A percentile compares a stretch with the other conserved stretches of the same genome.
These are phyloP conservation scores for Zaprionus nigranus DNA, from an alignment of 1,140 invertebrate genomes.

Conservation along the genomic window DNA sequence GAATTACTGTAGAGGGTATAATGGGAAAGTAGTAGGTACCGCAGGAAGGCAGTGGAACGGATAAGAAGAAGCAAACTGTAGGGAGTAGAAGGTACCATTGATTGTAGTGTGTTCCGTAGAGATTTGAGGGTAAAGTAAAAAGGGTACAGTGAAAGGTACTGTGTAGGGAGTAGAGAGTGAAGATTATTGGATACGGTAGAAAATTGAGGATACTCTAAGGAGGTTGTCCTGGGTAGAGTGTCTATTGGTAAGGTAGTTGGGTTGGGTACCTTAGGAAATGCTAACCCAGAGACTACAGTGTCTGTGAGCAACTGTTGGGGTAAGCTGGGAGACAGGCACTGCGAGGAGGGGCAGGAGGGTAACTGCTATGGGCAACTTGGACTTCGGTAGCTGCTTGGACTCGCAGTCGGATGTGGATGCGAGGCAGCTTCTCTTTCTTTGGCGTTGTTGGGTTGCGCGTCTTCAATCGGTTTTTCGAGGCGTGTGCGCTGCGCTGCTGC, in stretches of 20 bases:
- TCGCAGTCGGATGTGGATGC: background rate
- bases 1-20: too few relatives aligned
- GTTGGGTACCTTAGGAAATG: background rate
- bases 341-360: background rate
- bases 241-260: too few relatives aligned
- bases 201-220: too few relatives aligned
- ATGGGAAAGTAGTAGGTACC: too few relatives aligned
- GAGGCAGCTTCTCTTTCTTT: constrained; percentile 5
- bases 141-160: too few relatives aligned
- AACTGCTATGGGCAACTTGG: background rate
- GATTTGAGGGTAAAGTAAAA: too few relatives aligned
- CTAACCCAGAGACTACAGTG: background rate
- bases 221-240: background rate
- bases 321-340: background rate
- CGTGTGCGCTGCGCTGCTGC: constrained; percentile 63
- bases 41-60: too few relatives aligned
- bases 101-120: too few relatives aligned
- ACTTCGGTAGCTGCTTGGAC: background rate
- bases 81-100: too few relatives aligned
- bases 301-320: background rate
- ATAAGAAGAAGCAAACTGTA: too few relatives aligned
- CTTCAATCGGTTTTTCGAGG: constrained; percentile 58
- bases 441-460: constrained; percentile 23
- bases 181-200: too few relatives aligned
- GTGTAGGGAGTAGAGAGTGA: too few relatives aligned